A percentile compares a stretch with the other conserved stretches of the same genome.
These are phyloP conservation scores for Xylota sylvarum DNA, from an alignment of 2,888 invertebrate genomes.

Conservation along the genomic window DNA sequence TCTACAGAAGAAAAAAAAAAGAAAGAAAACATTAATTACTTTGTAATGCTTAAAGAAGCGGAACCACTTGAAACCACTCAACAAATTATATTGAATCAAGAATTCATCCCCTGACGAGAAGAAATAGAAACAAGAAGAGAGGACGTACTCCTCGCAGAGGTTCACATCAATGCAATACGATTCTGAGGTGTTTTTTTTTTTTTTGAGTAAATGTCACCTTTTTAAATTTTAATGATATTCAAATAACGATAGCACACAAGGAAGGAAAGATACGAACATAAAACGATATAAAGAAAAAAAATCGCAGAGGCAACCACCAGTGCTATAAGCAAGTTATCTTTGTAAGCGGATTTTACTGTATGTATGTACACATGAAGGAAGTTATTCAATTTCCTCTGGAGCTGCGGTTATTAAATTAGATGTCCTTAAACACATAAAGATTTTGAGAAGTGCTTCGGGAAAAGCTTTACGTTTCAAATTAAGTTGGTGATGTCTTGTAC, in stretches of 20 bases:
- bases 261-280: slow-evolving; percentile 6
- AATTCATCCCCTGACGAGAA: slow-evolving; percentile 47
- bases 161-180: slow-evolving; percentile 13
- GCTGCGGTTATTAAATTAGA: slow-evolving; percentile 16
- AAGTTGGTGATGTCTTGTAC: no score
- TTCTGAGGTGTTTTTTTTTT: slow-evolving; percentile 47
- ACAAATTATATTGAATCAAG: slow-evolving; percentile 74
- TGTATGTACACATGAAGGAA: neutral
- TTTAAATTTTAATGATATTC: slow-evolving; percentile 84
- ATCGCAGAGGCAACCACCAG: neutral
- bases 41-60: slow-evolving; percentile 66
- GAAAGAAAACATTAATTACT: slow-evolving; percentile 55
- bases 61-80: slow-evolving; percentile 66
- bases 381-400: neutral
- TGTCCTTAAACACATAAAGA: neutral
- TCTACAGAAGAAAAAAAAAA: slow-evolving; percentile 81
- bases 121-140: slow-evolving; percentile 6
- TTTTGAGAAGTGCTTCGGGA: neutral
- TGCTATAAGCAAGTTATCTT: slow-evolving; percentile 11
- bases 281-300: slow-evolving; percentile 22
- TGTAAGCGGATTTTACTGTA: slow-evolving; percentile 35
- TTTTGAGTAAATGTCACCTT: slow-evolving; percentile 71
- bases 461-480: neutral
- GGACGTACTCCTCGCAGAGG: slow-evolving; percentile 2
- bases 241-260: slow-evolving; percentile 79